Base-by-base conservation (phyloP, 2,797 vertebrate genomes). In the Hoplostethus atlanticus region DNA sequence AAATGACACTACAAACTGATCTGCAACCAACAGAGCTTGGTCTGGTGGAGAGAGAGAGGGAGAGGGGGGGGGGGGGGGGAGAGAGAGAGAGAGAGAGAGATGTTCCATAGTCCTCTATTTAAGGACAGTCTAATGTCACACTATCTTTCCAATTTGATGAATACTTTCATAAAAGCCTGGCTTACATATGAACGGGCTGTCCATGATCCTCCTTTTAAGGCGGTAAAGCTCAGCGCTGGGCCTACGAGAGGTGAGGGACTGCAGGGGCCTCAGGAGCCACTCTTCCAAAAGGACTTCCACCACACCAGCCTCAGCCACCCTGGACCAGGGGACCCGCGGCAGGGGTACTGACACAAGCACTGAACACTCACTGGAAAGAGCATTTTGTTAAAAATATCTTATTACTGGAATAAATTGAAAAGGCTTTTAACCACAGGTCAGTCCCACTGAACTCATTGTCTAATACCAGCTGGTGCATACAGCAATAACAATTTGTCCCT, bases 181-280 rank as follows among this genome's bases (percentile, higher is more conserved):
- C 94, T 94, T 87, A 96, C 95, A n/a, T 70, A 87, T 91, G 60
- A 95, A 95, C 0, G 96, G 95, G 68, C 94, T 94, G 68, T 96
- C 96, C 94, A 96, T 94, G 71, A 97, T 89, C 83, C 69, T 93
- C 76, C 81, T 87, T 71, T 95, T 95, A 51, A 96, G 86, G 60
- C 89, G 82, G 1, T 96, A 96, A 51, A 95, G 90, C 79, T 95
- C 93, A 0, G 96, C 95, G 0, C 86, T 73, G 10, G 94, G 67
- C 54, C 91, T 94, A 77, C 90, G 25, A 28, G 85, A 70, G 55
- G 91, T 85, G 1, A 96, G 77, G 3, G 85, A 76, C 58, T 80
- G 68, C 36, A 96, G 88, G 5, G 94, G 95, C 79, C 83, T 90
- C 79, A 97, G 86, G 6, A 97, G 71, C 90, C 95, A 95, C 74